Evolutionary conservation across 2,113 vertebrate species (phyloP).

Genomic region (Nibea albiflora): DNA sequence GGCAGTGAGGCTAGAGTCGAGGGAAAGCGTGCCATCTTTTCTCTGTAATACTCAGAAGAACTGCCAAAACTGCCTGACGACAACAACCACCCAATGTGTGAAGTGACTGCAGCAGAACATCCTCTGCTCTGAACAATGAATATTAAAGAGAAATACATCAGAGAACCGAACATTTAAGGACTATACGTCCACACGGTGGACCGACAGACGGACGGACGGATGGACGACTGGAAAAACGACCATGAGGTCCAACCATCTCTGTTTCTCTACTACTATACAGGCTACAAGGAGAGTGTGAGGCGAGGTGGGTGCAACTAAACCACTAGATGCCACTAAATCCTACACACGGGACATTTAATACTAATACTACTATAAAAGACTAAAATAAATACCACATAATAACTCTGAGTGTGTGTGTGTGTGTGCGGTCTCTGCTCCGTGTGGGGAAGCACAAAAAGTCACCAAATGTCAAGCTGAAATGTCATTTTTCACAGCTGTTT

Average conservation of each 20-base stretch:
- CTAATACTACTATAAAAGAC: too few relatives aligned
- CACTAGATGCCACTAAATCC: too few relatives aligned
- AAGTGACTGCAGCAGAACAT: slow-evolving; percentile 25
- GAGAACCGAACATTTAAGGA: neutral
- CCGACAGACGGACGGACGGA: too few relatives aligned
- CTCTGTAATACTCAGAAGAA: slow-evolving; percentile 4
- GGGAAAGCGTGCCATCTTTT: slow-evolving; percentile 10
- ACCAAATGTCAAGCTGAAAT: slow-evolving; percentile 69
- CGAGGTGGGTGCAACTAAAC: too few relatives aligned
- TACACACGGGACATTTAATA: too few relatives aligned
- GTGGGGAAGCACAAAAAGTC: slow-evolving; percentile 40
- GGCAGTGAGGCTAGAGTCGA: neutral
- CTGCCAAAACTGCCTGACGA: slow-evolving; percentile 53
- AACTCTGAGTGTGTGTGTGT: too few relatives aligned
- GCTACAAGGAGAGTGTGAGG: too few relatives aligned
- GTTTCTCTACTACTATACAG: neutral
- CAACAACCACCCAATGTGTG: slow-evolving; percentile 35
- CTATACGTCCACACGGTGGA: too few relatives aligned
- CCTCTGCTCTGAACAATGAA: neutral
- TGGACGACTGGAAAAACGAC: too few relatives aligned
- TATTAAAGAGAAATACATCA: neutral
- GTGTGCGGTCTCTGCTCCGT: neutral
- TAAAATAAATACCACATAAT: too few relatives aligned
- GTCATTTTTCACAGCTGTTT: slow-evolving; percentile 62
- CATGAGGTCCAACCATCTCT: neutral